Conservation (phyloP, 2,888 invertebrate species). For the Cephalotes varians region DNA sequence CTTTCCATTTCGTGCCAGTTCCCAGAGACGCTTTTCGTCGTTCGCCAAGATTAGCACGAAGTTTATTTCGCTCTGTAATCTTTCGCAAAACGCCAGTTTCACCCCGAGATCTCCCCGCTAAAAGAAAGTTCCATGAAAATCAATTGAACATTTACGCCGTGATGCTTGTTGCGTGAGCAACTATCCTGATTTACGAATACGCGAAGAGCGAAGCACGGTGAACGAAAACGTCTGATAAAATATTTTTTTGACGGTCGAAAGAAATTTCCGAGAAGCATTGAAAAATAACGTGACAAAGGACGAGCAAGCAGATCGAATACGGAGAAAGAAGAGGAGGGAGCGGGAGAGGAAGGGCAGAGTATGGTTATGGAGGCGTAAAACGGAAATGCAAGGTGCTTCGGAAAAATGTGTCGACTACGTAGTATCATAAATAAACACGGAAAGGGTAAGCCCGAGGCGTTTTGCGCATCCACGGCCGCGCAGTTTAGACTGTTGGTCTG, state of each 20-base stretch:
- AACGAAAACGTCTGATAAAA: conserved; percentile 18
- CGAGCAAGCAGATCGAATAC: conserved; percentile 3
- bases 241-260: conserved; percentile 14
- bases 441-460: conserved; percentile 46
- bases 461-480: conserved; percentile 26
- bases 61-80: conserved; percentile 6
- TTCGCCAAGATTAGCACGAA: conserved; percentile 19
- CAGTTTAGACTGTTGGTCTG: conserved; percentile 26
- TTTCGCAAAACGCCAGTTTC: background rate
- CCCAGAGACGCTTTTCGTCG: background rate
- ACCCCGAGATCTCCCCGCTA: background rate
- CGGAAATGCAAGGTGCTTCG: conserved; percentile 43
- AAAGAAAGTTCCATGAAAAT: background rate
- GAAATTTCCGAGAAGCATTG: conserved; percentile 19
- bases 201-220: background rate
- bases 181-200: background rate
- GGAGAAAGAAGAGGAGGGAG: background rate
- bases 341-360: background rate
- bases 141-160: background rate
- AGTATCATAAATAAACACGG: conserved; percentile 67
- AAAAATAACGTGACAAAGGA: conserved; percentile 34
- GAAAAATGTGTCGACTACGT: conserved; percentile 63
- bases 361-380: conserved; percentile 44
- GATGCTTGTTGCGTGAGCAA: background rate
- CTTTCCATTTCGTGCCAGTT: conserved; percentile 10